Evolutionary conservation across 2,888 invertebrate genomes (phyloP).

Genomic region (Cristatella mucedo): DNA sequence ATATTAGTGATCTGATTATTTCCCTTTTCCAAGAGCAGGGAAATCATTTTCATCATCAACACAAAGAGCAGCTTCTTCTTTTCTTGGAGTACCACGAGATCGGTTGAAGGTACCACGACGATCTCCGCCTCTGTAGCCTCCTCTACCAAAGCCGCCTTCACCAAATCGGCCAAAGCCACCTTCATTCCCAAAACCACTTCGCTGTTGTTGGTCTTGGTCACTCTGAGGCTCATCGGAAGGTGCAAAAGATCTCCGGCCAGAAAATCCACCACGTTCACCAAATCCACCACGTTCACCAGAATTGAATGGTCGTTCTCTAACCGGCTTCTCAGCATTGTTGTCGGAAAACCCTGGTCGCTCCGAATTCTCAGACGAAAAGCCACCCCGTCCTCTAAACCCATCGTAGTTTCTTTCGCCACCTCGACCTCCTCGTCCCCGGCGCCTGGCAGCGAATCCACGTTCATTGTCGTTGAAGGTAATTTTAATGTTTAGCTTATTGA

Average conservation of each 20-base stretch:
- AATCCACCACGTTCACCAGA: no score
- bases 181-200: conserved; percentile 13
- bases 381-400: conserved; percentile 19
- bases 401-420: conserved; percentile 19
- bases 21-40: conserved; percentile 58
- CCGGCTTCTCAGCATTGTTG: no score
- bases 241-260: neutral
- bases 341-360: no score
- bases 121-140: conserved; percentile 12
- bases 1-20: no score
- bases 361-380: no score
- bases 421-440: conserved; percentile 16
- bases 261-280: neutral
- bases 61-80: conserved; percentile 49
- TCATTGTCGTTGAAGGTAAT: conserved; percentile 35
- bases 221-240: no score
- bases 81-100: no score
- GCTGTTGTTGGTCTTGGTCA: no score
- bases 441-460: conserved; percentile 23
- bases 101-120: no score
- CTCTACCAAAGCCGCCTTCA: conserved; percentile 17
- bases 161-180: conserved; percentile 14
- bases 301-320: no score
- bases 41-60: conserved; percentile 90
- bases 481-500: conserved; percentile 27